Conservation (phyloP, 2,888 invertebrate genomes). For the Agriotes lineatus region DNA sequence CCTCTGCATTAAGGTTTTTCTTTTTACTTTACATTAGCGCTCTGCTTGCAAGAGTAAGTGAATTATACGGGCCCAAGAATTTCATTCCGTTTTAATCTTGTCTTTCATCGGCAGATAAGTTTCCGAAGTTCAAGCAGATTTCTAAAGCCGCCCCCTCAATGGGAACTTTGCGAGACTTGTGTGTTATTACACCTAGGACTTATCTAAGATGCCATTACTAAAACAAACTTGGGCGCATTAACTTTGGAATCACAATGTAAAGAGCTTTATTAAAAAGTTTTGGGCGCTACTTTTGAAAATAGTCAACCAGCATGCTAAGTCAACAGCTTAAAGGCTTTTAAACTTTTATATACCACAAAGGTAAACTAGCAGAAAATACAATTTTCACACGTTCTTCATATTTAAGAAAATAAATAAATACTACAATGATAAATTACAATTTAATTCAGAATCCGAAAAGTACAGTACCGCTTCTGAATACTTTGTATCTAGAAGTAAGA, state of each 20-base stretch:
- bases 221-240: slow-evolving; percentile 31
- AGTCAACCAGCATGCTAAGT: background rate
- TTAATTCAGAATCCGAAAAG: no score
- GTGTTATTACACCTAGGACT: slow-evolving; percentile 35
- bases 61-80: slow-evolving; percentile 33
- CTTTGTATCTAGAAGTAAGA: no score
- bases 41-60: slow-evolving; percentile 32
- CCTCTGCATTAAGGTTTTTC: slow-evolving; percentile 26
- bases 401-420: no score
- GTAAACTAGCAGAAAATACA: no score
- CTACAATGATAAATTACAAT: no score
- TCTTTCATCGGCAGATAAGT: slow-evolving; percentile 38
- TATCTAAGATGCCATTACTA: slow-evolving; percentile 38
- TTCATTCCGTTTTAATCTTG: slow-evolving; percentile 35
- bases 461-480: no score
- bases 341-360: no score
- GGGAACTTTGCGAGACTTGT: slow-evolving; percentile 31
- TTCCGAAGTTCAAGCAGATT: slow-evolving; percentile 39
- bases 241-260: slow-evolving; percentile 4
- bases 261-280: slow-evolving; percentile 26
- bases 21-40: slow-evolving; percentile 26
- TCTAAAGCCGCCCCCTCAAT: slow-evolving; percentile 30
- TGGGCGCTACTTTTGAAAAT: background rate
- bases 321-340: slow-evolving; percentile 1
- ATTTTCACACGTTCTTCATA: no score